Percentiles rank a stretch among this genome's conserved stretches.
phyloP scores from a whole-genome alignment of 2,888 invertebrate species.

The Pheosia gnoma region DNA sequence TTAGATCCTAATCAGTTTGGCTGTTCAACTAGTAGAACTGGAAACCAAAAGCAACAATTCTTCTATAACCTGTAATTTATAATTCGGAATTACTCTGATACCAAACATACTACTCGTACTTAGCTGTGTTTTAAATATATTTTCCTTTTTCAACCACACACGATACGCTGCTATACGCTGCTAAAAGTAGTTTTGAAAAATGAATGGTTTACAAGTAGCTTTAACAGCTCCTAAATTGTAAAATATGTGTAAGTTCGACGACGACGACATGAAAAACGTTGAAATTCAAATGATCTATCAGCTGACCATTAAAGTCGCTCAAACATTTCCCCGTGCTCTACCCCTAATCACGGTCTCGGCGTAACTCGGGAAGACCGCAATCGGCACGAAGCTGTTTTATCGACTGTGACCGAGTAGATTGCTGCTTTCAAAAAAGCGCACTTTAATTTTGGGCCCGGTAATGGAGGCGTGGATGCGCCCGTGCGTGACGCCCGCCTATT shows the following conservation, averaged over 20 bases:
- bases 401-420: slow-evolving; percentile 77
- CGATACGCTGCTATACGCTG: no score
- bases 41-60: no score
- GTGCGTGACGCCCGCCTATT: slow-evolving; percentile 75
- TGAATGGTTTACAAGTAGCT: no score
- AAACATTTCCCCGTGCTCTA: slow-evolving; percentile 12
- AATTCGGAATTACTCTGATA: no score
- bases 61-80: no score
- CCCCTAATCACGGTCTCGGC: slow-evolving; percentile 44
- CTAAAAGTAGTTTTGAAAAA: not conserved
- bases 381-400: slow-evolving; percentile 80
- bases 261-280: not conserved
- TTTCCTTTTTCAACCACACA: no score
- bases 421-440: slow-evolving; percentile 77
- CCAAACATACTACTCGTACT: no score
- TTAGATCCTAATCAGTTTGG: no score
- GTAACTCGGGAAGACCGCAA: slow-evolving; percentile 61
- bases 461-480: slow-evolving; percentile 58
- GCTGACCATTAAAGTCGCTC: not conserved
- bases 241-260: not conserved
- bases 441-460: slow-evolving; percentile 75
- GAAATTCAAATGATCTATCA: not conserved
- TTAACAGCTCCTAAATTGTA: no score
- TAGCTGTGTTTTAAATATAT: no score
- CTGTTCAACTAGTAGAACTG: no score